Evolutionary conservation across 2,888 invertebrate genomes (phyloP), one percentile per base, ranked within the genome.

Genomic region (Pandemis corylana): DNA sequence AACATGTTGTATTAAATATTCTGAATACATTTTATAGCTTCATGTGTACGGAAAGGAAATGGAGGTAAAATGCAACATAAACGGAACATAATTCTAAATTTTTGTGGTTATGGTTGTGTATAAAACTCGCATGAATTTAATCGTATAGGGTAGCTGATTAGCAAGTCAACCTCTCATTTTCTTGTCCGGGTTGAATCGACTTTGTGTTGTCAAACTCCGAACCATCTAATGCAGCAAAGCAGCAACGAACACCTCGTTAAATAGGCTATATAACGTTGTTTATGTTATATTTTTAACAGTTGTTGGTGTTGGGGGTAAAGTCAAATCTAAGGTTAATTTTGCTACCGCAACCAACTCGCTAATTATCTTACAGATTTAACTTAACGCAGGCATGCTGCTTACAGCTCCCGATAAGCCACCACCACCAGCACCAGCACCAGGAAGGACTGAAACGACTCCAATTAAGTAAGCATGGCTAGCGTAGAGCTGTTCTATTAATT

Each of bases 1-100:
- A 89, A 90, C 86, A 87, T 83, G 84, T 84, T 85, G 78, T 80
- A 84, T 67, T 75, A 71, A 71, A 70, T 66, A 70, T 74, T 65
- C 41, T 65, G 73, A 68, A 68, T 68, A 68, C 49, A 49, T 41
- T 73, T 73, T 73, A 69, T 68, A 69, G 69, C 65, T 65, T 69
- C 51, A 51, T 74, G 53, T 66, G 41, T 65, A 53, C 53, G 68
- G 49, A 49, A 61, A 66, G 49, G 56, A 71, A 71, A 71, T 49
- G 46, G 46, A 69, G 9, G 46, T 71, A 56, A 71, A 71, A 71
- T 59, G 65, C 65, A 65, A 28, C 71, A 15, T 65, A 64, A 56
- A 12, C 44, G 6, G n/a, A 41, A 41, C 15, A 41, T 41, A 51
- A 36, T 53, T 51, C 65, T 67, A 7, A 44, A 15, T 41, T 64